These are phyloP conservation scores for Luperina nickerlii DNA, from an alignment of 2,888 invertebrate genomes.

Conservation along the genomic window DNA sequence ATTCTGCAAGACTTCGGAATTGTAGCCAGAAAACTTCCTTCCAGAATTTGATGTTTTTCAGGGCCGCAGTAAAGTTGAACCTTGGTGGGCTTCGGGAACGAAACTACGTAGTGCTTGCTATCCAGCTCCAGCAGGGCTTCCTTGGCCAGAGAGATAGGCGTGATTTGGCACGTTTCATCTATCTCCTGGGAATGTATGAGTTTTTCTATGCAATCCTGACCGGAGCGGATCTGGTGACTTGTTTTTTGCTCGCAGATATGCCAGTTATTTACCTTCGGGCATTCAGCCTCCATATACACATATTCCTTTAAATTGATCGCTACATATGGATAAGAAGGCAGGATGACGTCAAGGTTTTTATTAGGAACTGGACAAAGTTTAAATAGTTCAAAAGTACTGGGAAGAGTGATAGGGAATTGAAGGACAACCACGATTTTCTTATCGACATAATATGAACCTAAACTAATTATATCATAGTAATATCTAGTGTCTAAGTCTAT, in stretches of 20 bases:
- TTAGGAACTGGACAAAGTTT: too few species aligned
- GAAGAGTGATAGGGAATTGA: too few species aligned
- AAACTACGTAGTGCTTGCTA: conserved; percentile 1
- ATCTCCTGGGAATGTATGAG: conserved; percentile 10
- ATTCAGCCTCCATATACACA: neutral
- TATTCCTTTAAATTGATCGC: neutral
- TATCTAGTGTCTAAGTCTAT: conserved; percentile 1
- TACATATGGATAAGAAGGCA: too few species aligned
- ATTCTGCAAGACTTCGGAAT: too few species aligned
- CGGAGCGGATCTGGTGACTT: neutral
- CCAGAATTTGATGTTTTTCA: too few species aligned
- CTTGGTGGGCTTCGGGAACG: too few species aligned
- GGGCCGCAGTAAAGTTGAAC: too few species aligned
- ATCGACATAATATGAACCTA: neutral
- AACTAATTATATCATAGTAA: neutral
- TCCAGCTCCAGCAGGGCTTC: conserved; percentile 2
- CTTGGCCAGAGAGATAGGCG: neutral
- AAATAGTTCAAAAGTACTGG: too few species aligned
- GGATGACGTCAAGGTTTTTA: too few species aligned
- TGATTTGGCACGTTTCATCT: conserved; percentile 3
- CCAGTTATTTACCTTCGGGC: neutral
- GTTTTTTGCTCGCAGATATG: neutral
- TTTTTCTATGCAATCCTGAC: neutral
- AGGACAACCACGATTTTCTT: too few species aligned
- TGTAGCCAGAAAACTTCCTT: too few species aligned